Base-by-base conservation (phyloP, 2,888 invertebrate species). In the Conus canariensis region DNA sequence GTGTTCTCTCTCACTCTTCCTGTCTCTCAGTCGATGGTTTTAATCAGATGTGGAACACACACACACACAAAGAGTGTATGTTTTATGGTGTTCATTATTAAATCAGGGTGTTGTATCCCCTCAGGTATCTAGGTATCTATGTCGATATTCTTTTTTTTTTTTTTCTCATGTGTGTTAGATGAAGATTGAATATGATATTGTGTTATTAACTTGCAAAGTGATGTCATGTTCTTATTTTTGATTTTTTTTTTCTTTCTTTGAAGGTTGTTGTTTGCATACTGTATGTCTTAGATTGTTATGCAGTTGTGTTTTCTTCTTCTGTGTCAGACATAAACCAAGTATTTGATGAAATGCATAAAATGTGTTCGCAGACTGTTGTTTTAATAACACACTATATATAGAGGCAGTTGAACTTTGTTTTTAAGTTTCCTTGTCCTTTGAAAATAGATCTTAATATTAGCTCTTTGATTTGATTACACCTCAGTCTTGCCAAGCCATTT, bases 401-500 rank as follows among this genome's bases (percentile, higher is more conserved):
- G 19, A 58, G 64, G 67, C 70, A 67, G 67, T 86, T 86, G 60
- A 86, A 16, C n/a, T 30, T 22, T 67, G n/a, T 64, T 25, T 86
- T 67, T 67, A 14, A 60, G 60, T 16, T 12, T 6, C 59, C 85
- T 87, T 45, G 67, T 16, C 22, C 14, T 87, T 58, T 87, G 25
- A 87, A n/a, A 58, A 60, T 59, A 60, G 85, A 64, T 85, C 30
- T 30, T 30, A 25, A 60, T 60, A 60, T 64, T 59, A 85, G 58
- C 58, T 67, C 25, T 30, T 85, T 59, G 45, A 85, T 89, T 89
- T 70, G 85, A 85, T 89, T 87, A 45, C 74, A 87, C 67, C 60
- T 87, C 64, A 70, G 85, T 89, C 89, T 89, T 89, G 89, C 89
- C 89, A 89, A 59, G 58, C 83, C 58, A 89, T 87, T 87, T 87